A percentile compares a stretch with the other conserved stretches of the same genome.
Evolutionary conservation across 1,140 invertebrate genomes (phyloP).

Genomic region (Pararge aegeria): DNA sequence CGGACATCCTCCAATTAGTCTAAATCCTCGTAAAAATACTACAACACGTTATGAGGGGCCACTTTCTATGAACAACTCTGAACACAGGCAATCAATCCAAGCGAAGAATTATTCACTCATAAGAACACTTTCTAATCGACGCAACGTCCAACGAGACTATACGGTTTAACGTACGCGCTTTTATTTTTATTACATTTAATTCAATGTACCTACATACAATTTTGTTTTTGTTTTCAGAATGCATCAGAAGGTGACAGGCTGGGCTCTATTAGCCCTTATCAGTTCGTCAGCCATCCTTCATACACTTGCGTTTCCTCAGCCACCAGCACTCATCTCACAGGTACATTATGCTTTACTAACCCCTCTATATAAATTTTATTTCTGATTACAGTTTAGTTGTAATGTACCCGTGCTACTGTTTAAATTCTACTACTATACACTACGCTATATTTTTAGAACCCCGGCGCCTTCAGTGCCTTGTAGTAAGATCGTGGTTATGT

Average conservation of each 20-base stretch:
- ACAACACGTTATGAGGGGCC: constrained; percentile 41
- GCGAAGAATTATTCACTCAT: constrained; percentile 60
- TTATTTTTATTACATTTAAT: constrained; percentile 13
- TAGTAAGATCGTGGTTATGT: too few relatives aligned
- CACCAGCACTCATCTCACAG: constrained; percentile 72
- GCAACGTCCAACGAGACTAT: constrained; percentile 41
- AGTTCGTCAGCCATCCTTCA: constrained; percentile 78
- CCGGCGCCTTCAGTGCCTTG: too few relatives aligned
- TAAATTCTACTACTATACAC: too few relatives aligned
- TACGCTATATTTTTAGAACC: too few relatives aligned
- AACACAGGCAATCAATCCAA: constrained; percentile 65
- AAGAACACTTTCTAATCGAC: constrained; percentile 74
- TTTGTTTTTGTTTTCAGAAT: constrained; percentile 62
- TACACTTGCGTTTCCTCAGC: constrained; percentile 80
- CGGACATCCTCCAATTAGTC: constrained; percentile 62
- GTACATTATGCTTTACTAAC: constrained; percentile 32
- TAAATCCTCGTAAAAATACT: constrained; percentile 59
- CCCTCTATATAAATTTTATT: neutral
- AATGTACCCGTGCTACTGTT: too few relatives aligned
- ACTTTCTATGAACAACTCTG: constrained; percentile 67
- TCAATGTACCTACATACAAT: constrained; percentile 6
- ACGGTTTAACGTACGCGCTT: constrained; percentile 16
- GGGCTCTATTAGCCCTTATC: constrained; percentile 78
- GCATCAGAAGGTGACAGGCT: constrained; percentile 76
- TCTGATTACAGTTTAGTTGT: too few relatives aligned